phyloP scores from a whole-genome alignment of 2,888 invertebrate species.

The Zhengitettix transpicula region DNA sequence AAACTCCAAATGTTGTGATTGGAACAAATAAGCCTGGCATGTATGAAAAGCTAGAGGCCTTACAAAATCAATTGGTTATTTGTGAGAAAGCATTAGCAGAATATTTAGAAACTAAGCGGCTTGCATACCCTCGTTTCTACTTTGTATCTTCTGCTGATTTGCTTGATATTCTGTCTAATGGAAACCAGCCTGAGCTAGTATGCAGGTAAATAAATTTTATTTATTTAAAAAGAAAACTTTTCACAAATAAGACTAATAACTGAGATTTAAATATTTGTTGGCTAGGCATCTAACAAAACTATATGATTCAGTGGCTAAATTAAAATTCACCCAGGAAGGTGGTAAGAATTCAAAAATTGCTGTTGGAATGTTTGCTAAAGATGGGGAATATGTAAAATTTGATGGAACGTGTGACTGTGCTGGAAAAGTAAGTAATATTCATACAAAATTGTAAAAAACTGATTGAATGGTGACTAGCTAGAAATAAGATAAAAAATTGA shows the following conservation, averaged over 20 bases:
- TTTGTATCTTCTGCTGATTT: slow-evolving; percentile 90
- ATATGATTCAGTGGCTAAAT: slow-evolving; percentile 74
- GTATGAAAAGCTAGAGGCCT: slow-evolving; percentile 51
- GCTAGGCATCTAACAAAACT: slow-evolving; percentile 69
- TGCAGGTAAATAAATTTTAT: slow-evolving; percentile 24
- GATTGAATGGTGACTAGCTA: too few relatives aligned
- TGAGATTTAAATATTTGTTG: slow-evolving; percentile 1
- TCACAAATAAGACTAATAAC: background rate
- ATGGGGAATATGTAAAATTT: slow-evolving; percentile 46
- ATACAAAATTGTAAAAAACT: too few relatives aligned
- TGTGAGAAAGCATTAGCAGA: slow-evolving; percentile 92
- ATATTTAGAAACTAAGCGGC: slow-evolving; percentile 84
- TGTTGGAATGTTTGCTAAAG: slow-evolving; percentile 71
- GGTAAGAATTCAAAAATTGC: slow-evolving; percentile 41
- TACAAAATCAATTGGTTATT: slow-evolving; percentile 53
- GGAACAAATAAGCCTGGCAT: slow-evolving; percentile 66
- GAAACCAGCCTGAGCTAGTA: slow-evolving; percentile 70
- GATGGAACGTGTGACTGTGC: slow-evolving; percentile 57
- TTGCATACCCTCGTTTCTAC: slow-evolving; percentile 89
- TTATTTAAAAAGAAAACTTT: background rate
- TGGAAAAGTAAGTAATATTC: slow-evolving; percentile 46
- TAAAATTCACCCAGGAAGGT: slow-evolving; percentile 47
- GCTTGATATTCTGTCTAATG: slow-evolving; percentile 59
- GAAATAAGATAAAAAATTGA: too few relatives aligned
- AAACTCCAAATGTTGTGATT: slow-evolving; percentile 63